These are phyloP conservation scores for Odobenus rosmarus DNA, from an alignment of 2,113 vertebrate genomes.

Conservation along the genomic window DNA sequence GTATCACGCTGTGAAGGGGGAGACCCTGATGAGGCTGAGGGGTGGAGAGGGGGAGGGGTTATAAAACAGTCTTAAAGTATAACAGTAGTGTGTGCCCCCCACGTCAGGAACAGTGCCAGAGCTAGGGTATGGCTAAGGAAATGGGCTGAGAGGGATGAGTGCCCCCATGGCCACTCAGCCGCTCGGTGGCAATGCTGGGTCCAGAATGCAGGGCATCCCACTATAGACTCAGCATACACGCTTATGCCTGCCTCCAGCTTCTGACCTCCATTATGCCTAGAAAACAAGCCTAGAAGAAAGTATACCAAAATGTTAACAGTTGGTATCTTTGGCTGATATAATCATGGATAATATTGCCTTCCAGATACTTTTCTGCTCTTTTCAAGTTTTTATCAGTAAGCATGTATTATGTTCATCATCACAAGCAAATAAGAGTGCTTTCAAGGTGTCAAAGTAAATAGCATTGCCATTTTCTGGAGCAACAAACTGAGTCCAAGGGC, in stretches of 20 bases:
- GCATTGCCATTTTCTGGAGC: neutral
- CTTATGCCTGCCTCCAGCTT: no score
- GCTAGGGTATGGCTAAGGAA: neutral
- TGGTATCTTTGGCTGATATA: neutral
- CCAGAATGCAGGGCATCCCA: rapidly evolving
- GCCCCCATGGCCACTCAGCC: neutral
- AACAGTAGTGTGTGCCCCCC: no score
- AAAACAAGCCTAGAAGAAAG: neutral
- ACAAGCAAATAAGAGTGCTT: neutral
- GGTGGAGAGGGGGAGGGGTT: neutral
- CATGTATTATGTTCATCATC: neutral
- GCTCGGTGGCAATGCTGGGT: neutral
- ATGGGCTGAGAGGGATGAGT: rapidly evolving
- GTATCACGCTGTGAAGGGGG: neutral
- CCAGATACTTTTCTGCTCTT: neutral
- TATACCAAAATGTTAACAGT: rapidly evolving
- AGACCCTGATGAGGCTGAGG: neutral
- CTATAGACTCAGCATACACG: rapidly evolving
- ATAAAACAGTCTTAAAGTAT: neutral
- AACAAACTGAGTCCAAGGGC: neutral
- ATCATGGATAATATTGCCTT: neutral
- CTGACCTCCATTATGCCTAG: neutral
- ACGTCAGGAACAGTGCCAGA: neutral
- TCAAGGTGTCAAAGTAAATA: neutral
- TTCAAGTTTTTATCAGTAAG: neutral